Evolutionary conservation across 2,113 vertebrate species (phyloP).

Genomic region (Vidua chalybeata): DNA sequence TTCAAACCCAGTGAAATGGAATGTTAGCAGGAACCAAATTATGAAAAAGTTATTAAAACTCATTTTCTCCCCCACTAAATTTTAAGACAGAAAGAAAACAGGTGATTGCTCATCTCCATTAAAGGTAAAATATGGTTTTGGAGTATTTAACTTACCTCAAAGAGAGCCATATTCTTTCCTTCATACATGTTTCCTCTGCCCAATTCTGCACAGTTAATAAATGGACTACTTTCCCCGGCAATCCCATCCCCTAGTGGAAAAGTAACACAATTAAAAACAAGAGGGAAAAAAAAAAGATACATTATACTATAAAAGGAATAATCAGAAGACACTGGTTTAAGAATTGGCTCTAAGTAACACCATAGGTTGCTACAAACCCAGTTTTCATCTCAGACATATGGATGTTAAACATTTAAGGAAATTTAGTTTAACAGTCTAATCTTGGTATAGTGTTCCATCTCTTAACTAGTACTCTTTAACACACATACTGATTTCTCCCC

Average conservation of each 20-base stretch:
- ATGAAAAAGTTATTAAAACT: background rate
- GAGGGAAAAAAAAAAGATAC: background rate
- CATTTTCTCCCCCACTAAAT: rapidly evolving
- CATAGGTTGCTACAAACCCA: background rate
- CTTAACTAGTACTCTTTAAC: background rate
- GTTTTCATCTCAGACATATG: rapidly evolving
- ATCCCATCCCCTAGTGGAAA: slow-evolving; percentile 82
- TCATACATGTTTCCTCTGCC: slow-evolving; percentile 83
- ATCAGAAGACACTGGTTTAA: background rate
- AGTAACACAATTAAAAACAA: slow-evolving; percentile 1
- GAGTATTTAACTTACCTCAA: slow-evolving; percentile 81
- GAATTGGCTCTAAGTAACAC: background rate
- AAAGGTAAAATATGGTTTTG: background rate
- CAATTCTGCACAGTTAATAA: slow-evolving; percentile 81
- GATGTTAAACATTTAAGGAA: background rate
- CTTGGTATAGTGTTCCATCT: background rate
- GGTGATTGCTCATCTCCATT: background rate
- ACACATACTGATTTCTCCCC: background rate
- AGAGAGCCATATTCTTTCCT: slow-evolving; percentile 96
- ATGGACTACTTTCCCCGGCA: slow-evolving; percentile 87
- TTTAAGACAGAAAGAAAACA: background rate
- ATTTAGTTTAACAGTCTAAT: background rate
- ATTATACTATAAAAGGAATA: background rate
- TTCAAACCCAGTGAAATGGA: background rate
- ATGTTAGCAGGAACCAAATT: background rate